A percentile compares a stretch with the other conserved stretches of the same genome.
Conservation (phyloP, 2,888 invertebrate genomes). For the Didymodactylos carnosus region DNA sequence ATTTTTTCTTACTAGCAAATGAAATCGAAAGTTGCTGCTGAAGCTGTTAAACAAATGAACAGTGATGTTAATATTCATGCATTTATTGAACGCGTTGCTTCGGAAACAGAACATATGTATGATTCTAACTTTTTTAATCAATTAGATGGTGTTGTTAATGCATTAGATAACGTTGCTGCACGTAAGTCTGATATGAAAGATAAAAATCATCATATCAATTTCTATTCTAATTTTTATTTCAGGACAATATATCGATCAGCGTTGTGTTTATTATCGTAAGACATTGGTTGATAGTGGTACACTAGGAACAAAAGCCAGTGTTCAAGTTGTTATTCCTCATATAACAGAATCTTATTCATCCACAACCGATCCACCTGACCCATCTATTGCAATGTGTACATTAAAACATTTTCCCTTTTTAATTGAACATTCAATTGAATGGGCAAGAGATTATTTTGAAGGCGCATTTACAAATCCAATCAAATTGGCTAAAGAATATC, state of each 20-base stretch:
- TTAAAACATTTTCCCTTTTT: slow-evolving; percentile 97
- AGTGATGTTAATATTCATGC: slow-evolving; percentile 26
- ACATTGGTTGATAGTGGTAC: slow-evolving; percentile 91
- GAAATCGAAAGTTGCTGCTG: slow-evolving; percentile 3
- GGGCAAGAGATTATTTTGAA: slow-evolving; percentile 49
- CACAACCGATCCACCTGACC: slow-evolving; percentile 93
- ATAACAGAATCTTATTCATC: slow-evolving; percentile 83
- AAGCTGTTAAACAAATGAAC: slow-evolving; percentile 39
- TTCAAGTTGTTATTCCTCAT: slow-evolving; percentile 74
- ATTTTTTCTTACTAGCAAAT: background rate
- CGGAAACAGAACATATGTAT: slow-evolving; percentile 79
- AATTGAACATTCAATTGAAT: slow-evolving; percentile 51
- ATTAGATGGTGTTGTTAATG: slow-evolving; percentile 84
- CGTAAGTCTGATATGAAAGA: background rate
- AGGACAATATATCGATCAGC: slow-evolving; percentile 65
- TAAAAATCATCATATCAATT: background rate
- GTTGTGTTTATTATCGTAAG: slow-evolving; percentile 88
- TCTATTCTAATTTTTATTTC: background rate
- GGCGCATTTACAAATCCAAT: slow-evolving; percentile 76
- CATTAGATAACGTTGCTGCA: slow-evolving; percentile 89
- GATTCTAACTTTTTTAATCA: slow-evolving; percentile 78
- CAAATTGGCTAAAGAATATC: slow-evolving; percentile 34
- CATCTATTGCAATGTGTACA: slow-evolving; percentile 91
- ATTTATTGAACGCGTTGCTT: slow-evolving; percentile 54
- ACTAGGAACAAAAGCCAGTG: slow-evolving; percentile 86